Evolutionary conservation across 1,140 invertebrate genomes (phyloP).

Genomic region (Harpegnathos saltator): DNA sequence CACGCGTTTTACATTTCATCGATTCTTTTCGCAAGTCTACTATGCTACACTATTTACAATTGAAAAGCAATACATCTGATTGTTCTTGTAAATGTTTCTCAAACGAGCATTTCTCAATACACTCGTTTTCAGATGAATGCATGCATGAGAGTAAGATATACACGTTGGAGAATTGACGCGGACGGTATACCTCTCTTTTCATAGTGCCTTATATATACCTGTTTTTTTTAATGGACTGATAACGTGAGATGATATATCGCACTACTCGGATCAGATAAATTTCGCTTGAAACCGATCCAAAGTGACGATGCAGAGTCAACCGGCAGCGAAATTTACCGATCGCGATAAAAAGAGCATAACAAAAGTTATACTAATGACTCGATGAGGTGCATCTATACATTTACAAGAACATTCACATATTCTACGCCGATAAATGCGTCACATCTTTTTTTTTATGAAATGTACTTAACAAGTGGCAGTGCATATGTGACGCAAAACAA

Average conservation of each 20-base stretch:
- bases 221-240: no score
- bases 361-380: slow-evolving; percentile 1
- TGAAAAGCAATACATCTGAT: slow-evolving; percentile 70
- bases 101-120: slow-evolving; percentile 8
- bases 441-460: slow-evolving; percentile 66
- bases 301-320: slow-evolving; percentile 58
- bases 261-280: not conserved
- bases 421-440: slow-evolving; percentile 73
- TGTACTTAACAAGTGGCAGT: slow-evolving; percentile 76
- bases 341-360: slow-evolving; percentile 23
- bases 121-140: slow-evolving; percentile 55
- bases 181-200: slow-evolving; percentile 12
- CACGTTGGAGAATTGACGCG: slow-evolving; percentile 25
- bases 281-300: slow-evolving; percentile 20
- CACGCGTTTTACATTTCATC: slow-evolving; percentile 51
- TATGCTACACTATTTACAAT: slow-evolving; percentile 79
- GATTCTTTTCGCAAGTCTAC: slow-evolving; percentile 65
- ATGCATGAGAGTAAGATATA: slow-evolving; percentile 43
- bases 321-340: slow-evolving; percentile 64
- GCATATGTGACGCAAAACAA: slow-evolving; percentile 64
- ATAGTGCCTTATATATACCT: no score
- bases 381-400: slow-evolving; percentile 47
- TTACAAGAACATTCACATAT: slow-evolving; percentile 76
- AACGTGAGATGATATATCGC: no score
- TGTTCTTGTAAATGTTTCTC: slow-evolving; percentile 72